A percentile compares a stretch with the other conserved stretches of the same genome.
phyloP scores from a whole-genome alignment of 2,113 vertebrate genomes.

The Eurypyga helias region DNA sequence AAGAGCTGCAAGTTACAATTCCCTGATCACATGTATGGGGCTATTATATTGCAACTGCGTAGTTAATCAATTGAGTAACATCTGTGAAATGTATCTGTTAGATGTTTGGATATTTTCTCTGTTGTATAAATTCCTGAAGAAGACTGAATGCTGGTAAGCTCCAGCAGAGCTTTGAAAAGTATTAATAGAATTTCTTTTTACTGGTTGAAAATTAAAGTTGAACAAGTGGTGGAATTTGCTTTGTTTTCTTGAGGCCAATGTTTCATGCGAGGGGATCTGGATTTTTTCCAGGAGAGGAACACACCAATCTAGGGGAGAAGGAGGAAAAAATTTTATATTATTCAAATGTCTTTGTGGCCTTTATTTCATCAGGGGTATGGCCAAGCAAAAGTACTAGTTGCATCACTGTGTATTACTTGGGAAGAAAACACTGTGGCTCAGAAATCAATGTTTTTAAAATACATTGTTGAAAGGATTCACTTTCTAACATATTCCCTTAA shows the following conservation, averaged over 20 bases:
- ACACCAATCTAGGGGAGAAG: neutral
- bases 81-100: slow-evolving; percentile 54
- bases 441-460: neutral
- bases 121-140: neutral
- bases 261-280: neutral
- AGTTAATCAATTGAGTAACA: slow-evolving; percentile 73
- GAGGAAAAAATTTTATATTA: neutral
- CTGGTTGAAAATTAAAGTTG: neutral
- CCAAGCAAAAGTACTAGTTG: neutral
- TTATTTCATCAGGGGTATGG: neutral
- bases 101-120: neutral
- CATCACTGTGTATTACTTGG: neutral
- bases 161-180: neutral
- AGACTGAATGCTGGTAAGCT: neutral
- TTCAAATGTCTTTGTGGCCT: neutral
- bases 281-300: neutral
- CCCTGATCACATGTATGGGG: slow-evolving; percentile 55
- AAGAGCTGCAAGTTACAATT: slow-evolving; percentile 71
- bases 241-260: neutral
- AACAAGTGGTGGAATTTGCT: neutral
- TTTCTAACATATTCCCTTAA: neutral
- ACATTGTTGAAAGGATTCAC: neutral
- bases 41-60: slow-evolving; percentile 44
- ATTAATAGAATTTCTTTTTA: neutral
- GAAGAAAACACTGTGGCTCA: neutral